phyloP scores from a whole-genome alignment of 2,113 vertebrate species.

The Clarias batrachus region DNA sequence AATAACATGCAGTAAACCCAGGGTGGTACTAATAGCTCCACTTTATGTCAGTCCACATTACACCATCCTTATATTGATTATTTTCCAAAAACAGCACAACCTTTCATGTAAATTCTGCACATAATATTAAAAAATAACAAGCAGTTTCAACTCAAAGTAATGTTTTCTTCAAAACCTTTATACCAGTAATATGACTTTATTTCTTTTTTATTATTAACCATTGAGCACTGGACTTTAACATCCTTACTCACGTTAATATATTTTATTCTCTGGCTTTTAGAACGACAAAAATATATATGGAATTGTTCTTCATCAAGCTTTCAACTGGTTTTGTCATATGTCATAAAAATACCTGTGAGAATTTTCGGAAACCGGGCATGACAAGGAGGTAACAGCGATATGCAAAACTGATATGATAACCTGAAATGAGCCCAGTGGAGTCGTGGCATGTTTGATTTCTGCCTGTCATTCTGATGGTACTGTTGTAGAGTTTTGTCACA shows the following conservation, averaged over 20 bases:
- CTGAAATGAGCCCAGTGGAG: conserved; percentile 8
- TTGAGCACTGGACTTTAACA: background rate
- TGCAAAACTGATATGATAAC: background rate
- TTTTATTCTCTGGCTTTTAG: background rate
- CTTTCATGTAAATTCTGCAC: background rate
- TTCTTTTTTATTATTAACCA: background rate
- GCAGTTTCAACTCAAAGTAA: background rate
- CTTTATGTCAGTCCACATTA: background rate
- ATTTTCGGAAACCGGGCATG: background rate
- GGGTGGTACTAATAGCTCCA: background rate
- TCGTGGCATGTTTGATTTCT: conserved; percentile 16
- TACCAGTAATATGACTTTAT: background rate
- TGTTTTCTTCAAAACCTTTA: background rate
- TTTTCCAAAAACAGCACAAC: background rate
- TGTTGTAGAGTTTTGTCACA: conserved; percentile 10
- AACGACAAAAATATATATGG: background rate
- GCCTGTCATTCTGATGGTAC: conserved; percentile 16
- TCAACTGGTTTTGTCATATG: conserved; percentile 2
- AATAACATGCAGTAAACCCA: background rate
- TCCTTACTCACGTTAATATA: background rate
- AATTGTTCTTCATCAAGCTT: background rate
- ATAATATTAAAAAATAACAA: background rate
- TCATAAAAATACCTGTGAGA: background rate
- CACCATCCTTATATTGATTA: background rate
- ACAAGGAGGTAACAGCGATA: background rate